A percentile compares a stretch with the other conserved stretches of the same genome.
Conservation (phyloP, 1,140 invertebrate genomes). For the Tetraneura akinire region DNA sequence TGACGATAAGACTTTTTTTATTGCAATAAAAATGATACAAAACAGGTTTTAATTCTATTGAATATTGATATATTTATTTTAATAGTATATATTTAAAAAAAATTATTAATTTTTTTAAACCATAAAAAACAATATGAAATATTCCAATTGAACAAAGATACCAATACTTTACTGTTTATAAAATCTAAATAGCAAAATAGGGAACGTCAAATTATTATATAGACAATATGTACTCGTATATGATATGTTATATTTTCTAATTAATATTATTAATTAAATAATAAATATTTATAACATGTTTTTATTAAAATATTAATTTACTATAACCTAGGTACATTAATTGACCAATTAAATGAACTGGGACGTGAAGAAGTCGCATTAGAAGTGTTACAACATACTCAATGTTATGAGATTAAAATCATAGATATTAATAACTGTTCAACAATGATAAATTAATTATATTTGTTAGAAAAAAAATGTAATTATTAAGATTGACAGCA, state of each 20-base stretch:
- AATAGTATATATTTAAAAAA: too few species aligned
- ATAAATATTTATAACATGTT: neutral
- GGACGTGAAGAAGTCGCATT: conserved; percentile 54
- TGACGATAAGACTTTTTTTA: too few species aligned
- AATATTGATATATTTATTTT: too few species aligned
- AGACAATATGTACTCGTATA: too few species aligned
- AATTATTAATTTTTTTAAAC: too few species aligned
- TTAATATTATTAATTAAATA: neutral
- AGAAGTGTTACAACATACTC: conserved; percentile 52
- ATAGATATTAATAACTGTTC: conserved; percentile 31
- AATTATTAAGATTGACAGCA: neutral
- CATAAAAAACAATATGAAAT: too few species aligned
- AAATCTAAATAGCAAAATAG: too few species aligned
- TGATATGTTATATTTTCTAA: neutral
- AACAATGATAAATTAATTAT: neutral
- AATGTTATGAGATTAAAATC: conserved; percentile 53
- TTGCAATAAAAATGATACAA: too few species aligned
- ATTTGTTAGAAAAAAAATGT: neutral
- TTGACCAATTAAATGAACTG: conserved; percentile 54
- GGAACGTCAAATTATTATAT: too few species aligned
- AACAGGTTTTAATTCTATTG: too few species aligned
- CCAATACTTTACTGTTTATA: too few species aligned
- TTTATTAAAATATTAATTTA: neutral
- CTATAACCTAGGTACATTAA: conserved; percentile 54
- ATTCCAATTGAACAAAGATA: too few species aligned